Percentiles rank a stretch among this genome's conserved stretches.
Conservation (phyloP, 2,113 vertebrate genomes). For the Myiozetetes cayanensis region DNA sequence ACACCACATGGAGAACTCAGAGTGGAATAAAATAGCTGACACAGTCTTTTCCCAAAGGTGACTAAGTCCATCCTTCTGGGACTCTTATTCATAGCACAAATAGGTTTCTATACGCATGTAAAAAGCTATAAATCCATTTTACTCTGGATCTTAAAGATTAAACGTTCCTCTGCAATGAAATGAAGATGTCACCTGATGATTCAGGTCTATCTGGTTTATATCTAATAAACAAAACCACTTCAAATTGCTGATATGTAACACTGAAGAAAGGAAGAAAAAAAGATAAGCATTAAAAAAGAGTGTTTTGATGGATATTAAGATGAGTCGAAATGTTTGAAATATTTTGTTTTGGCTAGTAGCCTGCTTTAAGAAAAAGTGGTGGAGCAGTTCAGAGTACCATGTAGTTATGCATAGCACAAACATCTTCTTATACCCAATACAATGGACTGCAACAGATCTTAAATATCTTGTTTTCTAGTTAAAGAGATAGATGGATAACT, state of each 20-base stretch:
- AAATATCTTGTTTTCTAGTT: constrained; percentile 48
- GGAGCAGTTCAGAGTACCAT: neutral
- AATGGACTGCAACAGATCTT: neutral
- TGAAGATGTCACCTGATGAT: neutral
- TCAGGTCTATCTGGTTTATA: neutral
- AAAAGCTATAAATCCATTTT: neutral
- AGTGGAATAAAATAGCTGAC: neutral
- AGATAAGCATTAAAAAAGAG: neutral
- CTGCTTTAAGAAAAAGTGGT: constrained; percentile 19
- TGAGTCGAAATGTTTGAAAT: neutral
- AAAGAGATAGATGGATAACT: neutral
- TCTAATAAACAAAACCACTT: constrained; percentile 2
- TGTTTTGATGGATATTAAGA: constrained; percentile 3
- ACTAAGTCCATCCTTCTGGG: neutral
- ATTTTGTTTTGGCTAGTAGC: neutral
- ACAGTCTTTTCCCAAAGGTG: neutral
- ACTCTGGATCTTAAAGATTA: neutral
- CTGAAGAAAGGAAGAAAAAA: neutral
- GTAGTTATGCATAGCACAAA: neutral
- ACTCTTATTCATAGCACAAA: neutral
- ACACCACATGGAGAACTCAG: neutral
- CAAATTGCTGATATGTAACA: neutral
- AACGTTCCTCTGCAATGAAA: neutral
- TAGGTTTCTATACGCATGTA: neutral
- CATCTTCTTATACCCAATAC: neutral